Evolutionary conservation across 2,113 vertebrate genomes (phyloP).

Genomic region (Paramormyrops kingsleyae): DNA sequence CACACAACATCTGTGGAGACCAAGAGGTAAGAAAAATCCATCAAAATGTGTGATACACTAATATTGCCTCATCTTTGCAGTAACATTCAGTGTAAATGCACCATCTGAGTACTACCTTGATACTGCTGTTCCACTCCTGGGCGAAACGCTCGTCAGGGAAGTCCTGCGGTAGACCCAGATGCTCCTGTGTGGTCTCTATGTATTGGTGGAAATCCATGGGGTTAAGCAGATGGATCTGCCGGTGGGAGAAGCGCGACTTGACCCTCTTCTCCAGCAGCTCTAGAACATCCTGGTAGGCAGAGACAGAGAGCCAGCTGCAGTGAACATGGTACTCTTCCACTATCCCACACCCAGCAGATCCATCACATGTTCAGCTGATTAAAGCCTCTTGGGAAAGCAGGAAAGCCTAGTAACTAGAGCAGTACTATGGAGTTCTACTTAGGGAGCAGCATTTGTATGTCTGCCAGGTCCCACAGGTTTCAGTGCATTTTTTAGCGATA

Average conservation of each 20-base stretch:
- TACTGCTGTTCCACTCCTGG: slow-evolving; percentile 72
- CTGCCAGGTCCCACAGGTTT: not conserved
- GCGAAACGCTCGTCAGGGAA: slow-evolving; percentile 70
- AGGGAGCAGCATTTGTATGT: not conserved
- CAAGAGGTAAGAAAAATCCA: not conserved
- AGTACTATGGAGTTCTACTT: not conserved
- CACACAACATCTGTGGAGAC: slow-evolving; percentile 62
- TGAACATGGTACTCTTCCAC: not conserved
- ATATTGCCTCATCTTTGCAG: not conserved
- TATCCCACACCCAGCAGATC: not conserved
- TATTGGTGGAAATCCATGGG: slow-evolving; percentile 72
- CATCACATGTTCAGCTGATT: not conserved
- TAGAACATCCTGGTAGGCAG: slow-evolving; percentile 75
- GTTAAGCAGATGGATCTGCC: slow-evolving; percentile 84
- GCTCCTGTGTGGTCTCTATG: slow-evolving; percentile 61
- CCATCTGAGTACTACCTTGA: slow-evolving; percentile 59
- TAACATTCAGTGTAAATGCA: not conserved
- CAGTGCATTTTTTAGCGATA: not conserved
- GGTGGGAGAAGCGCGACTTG: slow-evolving; percentile 93
- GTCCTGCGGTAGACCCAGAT: slow-evolving; percentile 67
- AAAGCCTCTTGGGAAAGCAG: not conserved
- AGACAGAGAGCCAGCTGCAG: not conserved
- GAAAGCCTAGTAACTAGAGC: not conserved
- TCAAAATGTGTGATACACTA: not conserved
- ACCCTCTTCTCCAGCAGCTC: slow-evolving; percentile 96